Base-by-base conservation (phyloP, 2,797 vertebrate species). In the Anolis apletophallus region DNA sequence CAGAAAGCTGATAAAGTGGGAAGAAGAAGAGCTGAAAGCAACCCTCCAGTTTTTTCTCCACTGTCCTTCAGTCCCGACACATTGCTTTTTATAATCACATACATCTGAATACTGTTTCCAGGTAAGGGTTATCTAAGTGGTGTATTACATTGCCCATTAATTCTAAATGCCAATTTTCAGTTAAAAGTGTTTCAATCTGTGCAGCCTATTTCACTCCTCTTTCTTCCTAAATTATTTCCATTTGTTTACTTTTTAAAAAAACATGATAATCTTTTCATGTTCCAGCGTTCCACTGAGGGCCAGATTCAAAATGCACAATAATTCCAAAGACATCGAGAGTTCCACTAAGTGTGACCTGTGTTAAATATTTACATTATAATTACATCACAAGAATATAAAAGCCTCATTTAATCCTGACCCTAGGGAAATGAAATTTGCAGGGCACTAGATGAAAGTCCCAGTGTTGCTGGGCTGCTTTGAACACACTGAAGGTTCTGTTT, bases 351-450 rank as follows among this genome's bases (percentile, higher is more conserved):
- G 95, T 97, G 96, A 97, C 95, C 95, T 26, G 74, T 89, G 94
- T 96, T 97, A 97, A 97, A 94, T 95, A 97, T 96, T 96, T 95
- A 96, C 94, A 96, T 95, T 97, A 96, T 90, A 91, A 90, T 95
- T 93, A 93, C 94, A 96, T 96, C 94, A 96, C 95, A 96, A 96
- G 90, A 96, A 93, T 94, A 93, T 85, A 94, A 94, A 97, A 94
- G 94, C 95, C 96, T 95, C 95, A 92, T 95, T 94, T 96, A 97
- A 97, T 97, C 94, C 93, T 90, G 93, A 93, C 93, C 91, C 93
- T 57, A 59, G 96, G 95, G 95, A 97, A 95, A 95, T 91, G 79
- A 95, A 95, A 95, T 94, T 94, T 91, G 93, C 84, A 5, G 86
- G 86, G 88, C 93, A 91, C 52, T 64, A 94, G 92, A 96, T 95